Conservation (phyloP, 2,113 vertebrate species). For the Maccullochella peelii region DNA sequence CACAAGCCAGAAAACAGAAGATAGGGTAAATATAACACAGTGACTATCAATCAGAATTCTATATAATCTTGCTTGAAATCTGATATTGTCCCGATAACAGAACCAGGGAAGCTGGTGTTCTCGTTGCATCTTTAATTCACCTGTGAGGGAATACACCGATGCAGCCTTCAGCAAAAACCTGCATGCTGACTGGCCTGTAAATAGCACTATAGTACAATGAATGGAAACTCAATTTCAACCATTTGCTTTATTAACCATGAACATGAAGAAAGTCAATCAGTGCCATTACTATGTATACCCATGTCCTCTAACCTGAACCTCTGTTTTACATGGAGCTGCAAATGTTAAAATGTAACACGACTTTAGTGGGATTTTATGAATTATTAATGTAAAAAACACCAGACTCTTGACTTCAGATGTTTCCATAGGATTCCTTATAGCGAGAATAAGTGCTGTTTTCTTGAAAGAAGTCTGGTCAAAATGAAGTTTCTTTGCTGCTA, state of each 20-base stretch:
- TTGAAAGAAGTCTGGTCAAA: neutral
- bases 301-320: slow-evolving; percentile 67
- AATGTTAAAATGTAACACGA: slow-evolving; percentile 78
- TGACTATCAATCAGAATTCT: neutral
- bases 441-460: neutral
- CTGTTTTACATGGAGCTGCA: slow-evolving; percentile 47
- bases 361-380: slow-evolving; percentile 65
- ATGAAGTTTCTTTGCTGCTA: neutral
- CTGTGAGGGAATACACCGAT: slow-evolving; percentile 1
- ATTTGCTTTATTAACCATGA: slow-evolving; percentile 71
- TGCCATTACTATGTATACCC: slow-evolving; percentile 76
- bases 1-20: neutral
- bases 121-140: neutral
- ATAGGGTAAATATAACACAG: neutral
- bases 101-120: neutral
- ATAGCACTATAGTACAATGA: slow-evolving; percentile 35
- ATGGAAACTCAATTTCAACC: slow-evolving; percentile 63
- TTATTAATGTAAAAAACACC: slow-evolving; percentile 67
- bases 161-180: slow-evolving; percentile 9
- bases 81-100: neutral
- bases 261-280: slow-evolving; percentile 68
- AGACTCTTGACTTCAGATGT: neutral
- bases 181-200: slow-evolving; percentile 15
- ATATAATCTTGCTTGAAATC: neutral
- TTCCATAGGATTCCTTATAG: slow-evolving; percentile 18